Evolutionary conservation across 2,797 vertebrate genomes (phyloP), one percentile per base, ranked within the genome.

Genomic region (Phoxinus dragarum): DNA sequence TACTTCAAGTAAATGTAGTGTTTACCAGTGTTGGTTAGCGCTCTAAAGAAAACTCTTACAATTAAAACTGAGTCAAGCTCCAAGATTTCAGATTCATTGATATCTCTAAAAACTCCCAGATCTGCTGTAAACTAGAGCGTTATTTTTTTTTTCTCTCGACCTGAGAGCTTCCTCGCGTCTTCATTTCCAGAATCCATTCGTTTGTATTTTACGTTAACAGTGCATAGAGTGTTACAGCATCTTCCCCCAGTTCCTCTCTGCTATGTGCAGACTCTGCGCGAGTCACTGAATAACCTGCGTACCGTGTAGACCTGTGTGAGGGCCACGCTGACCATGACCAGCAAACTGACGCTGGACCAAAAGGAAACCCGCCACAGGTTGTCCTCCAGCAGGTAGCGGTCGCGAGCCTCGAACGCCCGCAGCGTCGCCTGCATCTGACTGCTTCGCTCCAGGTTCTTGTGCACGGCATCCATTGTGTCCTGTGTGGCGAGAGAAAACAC

Each of bases 341-440:
- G 91, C 80, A 98, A 80, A 34, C 93, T 97, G 40, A 96, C 49
- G 0, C 95, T 95, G 0, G 97, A 98, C 97, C 97, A 98, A 92
- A 97, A 97, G 91, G 95, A 97, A 61, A 98, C 97, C 1, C 96
- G 90, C 90, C 95, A 96, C 85, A 97, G 90, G 91, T 97, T 98
- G 90, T 95, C 95, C 81, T 98, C 97, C 89, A 97, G 94, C 5
- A 98, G 94, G 86, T 96, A 96, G 9, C 96, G 96, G 87, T 97
- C 97, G 1, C 96, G 94, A 0, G 97, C 95, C 88, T 97, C 97
- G 0, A 96, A 96, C 17, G 96, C 94, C 68, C 96, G 91, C 52
- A 98, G 92, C 23, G 91, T 72, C 0, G 94, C 89, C 91, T 96
- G 96, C 77, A 95, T 80, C 89, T 97, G 96, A 10, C 94, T 94